Evolutionary conservation across 1,140 invertebrate species (phyloP), one percentile per base, ranked within the genome.

Genomic region (Varroa destructor): DNA sequence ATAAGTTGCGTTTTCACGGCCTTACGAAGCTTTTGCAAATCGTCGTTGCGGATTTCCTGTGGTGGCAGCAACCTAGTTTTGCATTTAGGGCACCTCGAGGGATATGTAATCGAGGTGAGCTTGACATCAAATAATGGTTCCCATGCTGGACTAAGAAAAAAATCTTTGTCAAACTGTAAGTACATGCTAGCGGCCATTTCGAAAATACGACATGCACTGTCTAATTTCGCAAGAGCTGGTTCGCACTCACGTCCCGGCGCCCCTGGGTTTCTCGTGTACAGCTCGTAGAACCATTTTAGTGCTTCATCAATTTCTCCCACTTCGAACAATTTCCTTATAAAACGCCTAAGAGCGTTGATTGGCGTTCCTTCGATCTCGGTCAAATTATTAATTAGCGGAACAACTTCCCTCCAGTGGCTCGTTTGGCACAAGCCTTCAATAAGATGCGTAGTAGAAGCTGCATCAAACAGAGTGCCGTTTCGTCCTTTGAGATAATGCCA

Each of bases 101-200:
- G 25, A 3, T 12, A 12, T 58, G 6, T 58, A 36, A 58, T 58
- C 40, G 25, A 37, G 3, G 12, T 12, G 3, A 36, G 57, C 25
- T 58, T 58, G 25, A 42, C 57, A 36, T 58, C 57, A 42, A 58
- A 58, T 3, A 37, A 12, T 42, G 25, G 25, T 3, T 42, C 3
- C 57, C 57, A 58, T 12, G 4, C 25, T 37, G 57, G 25, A 6
- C 57, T 58, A 36, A 8, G 8, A 51, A 51, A 5, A 51, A 51
- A 8, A 51, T 51, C 0, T 8, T 51, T 51, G 46, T 8, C 6
- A 58, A 58, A 5, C 12, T 58, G 25, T 6, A 58, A 12, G 3
- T 58, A 6, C 57, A 58, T 58, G 6, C 40, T 58, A 42, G 40
- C 57, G 57, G 12, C 12, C 57, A 58, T 58, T 6, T 58, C 57